These are phyloP conservation scores for Paracentrotus lividus DNA, from an alignment of 53 echinoderm and acorn worm genomes.

Conservation along the genomic window DNA sequence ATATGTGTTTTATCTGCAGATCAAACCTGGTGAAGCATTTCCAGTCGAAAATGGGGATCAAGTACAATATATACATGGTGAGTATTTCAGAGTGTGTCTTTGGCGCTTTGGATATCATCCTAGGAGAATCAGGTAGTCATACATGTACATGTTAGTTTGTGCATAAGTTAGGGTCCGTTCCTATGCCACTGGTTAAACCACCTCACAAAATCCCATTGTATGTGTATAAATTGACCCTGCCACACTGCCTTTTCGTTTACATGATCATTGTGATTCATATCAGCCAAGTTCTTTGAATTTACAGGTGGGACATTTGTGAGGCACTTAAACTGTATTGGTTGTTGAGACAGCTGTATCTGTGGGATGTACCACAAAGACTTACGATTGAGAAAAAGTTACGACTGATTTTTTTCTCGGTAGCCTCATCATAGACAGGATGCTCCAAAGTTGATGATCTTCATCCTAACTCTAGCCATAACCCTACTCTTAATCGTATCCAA, in stretches of 20 bases:
- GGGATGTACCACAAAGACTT: too few relatives aligned
- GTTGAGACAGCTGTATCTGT: too few relatives aligned
- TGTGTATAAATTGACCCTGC: background rate
- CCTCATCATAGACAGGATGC: too few relatives aligned
- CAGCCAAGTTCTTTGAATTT: too few relatives aligned
- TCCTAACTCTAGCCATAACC: too few relatives aligned
- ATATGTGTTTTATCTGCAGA: conserved; percentile 97
- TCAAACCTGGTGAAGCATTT: conserved; percentile 98
- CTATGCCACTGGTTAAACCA: background rate
- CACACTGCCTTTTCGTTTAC: background rate
- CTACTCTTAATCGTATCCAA: too few relatives aligned
- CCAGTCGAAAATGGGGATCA: conserved; percentile 97
- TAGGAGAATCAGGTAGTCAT: background rate
- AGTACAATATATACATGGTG: conserved; percentile 98
- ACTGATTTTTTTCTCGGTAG: too few relatives aligned
- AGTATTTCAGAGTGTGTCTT: conserved; percentile 69
- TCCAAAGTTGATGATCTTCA: too few relatives aligned
- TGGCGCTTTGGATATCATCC: background rate
- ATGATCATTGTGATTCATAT: too few relatives aligned
- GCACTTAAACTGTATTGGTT: too few relatives aligned
- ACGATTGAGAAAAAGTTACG: too few relatives aligned
- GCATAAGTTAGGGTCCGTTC: background rate
- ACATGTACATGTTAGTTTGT: background rate
- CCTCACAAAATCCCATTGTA: background rate
- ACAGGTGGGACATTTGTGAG: background rate